Evolutionary conservation across 2,888 invertebrate genomes (phyloP), one percentile per base, ranked within the genome.

Genomic region (Aphodius sticticus): DNA sequence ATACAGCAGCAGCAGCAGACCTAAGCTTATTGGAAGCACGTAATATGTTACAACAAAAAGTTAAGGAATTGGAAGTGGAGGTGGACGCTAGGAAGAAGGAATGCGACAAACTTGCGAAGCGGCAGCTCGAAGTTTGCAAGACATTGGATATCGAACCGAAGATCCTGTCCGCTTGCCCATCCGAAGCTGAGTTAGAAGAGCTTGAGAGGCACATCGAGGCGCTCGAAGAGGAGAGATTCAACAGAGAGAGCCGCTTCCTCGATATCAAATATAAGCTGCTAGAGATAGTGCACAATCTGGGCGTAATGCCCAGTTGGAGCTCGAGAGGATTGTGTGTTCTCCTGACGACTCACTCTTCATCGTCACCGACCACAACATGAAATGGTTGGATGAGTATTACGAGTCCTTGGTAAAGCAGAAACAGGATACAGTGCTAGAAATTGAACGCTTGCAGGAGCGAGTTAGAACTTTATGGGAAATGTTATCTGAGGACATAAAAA

Each of bases 401-500:
- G 91, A 92, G 76, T 89, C 91, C 5, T 88, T 94, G 76, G 91
- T 91, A 70, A 89, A 90, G 26, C 92, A 92, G 85, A 90, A 91
- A 53, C 89, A 92, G 70, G 91, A 92, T 76, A 91, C 93, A 6
- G 92, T 92, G 69, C 87, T 89, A 16, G 87, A 92, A 87, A 92
- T 94, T 2, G 86, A 91, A 69, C 91, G 92, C 72, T 91, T 96
- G 82, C 92, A 93, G 72, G 92, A 92, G 75, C 91, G 91, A 77
- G 88, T 96, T 0, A 86, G 91, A 0, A 90, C 90, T 36, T 88
- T 96, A 0, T 97, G 96, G 96, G 93, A 94, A 16, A 92, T 94
- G 80, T 89, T 97, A 15, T 93, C 95, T 15, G 92, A 95, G 77
- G 92, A 94, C 15, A 90, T 92, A 38, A 90, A 92, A 6, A 92